Evolutionary conservation across 2,797 vertebrate species (phyloP), one percentile per base, ranked within the genome.

Genomic region (Ptychadena robeensis): DNA sequence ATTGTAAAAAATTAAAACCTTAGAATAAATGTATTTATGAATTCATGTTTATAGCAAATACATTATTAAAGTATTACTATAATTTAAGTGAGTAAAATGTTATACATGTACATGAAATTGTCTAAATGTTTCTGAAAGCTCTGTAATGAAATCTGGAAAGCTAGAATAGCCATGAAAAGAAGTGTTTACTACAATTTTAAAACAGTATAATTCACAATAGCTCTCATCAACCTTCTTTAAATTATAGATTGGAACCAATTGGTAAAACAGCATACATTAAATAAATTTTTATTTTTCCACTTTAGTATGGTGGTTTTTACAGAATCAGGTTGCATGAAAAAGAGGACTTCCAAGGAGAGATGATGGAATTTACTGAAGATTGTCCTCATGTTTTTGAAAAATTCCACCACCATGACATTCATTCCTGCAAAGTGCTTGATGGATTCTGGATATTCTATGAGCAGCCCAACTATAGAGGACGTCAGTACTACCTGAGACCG

Each of bases 361-460:
- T 53, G 79, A 77, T 67, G 61, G 84, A 85, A 69, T 79, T 85
- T 4, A 68, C 68, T 18, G 69, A 85, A 69, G 84, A 85, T 44
- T 69, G 67, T 30, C 74, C 84, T 0, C 75, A 77, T n/a, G 37
- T 85, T 37, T 73, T 67, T 31, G 84, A 82, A 15, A 73, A 74
- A 15, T 78, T 85, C 31, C 48, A 32, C 30, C 37, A 65, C 59
- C 67, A 34, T 28, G 74, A 85, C 1, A 71, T 85, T 27, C 61
- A 61, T 9, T 85, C 83, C 7, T 82, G 83, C 28, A 67, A 40
- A 2, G 79, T 85, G 25, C 44, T 82, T 35, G 79, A 85, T 1
- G 83, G 83, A 3, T 11, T 78, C 15, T 85, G 83, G 83, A 81
- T 85, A 69, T 77, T 85, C 30, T 85, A 79, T 44, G 80, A 85